Conservation (phyloP, 1,140 invertebrate genomes). For the Brachionus manjavacas region DNA sequence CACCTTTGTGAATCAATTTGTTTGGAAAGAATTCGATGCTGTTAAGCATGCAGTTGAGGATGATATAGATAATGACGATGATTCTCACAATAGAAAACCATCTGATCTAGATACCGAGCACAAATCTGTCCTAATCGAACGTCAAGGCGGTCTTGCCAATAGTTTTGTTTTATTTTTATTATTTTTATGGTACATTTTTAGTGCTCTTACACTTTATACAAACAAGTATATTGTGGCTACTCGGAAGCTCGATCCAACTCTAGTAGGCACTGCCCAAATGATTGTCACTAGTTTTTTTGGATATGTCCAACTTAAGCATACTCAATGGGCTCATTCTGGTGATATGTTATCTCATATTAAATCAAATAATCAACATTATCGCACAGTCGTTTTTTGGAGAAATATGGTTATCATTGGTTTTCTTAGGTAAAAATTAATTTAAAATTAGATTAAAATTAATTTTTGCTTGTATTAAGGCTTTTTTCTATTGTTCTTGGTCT, state of each 20-base stretch:
- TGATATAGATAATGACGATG: slow-evolving; percentile 1
- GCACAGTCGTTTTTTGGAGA: slow-evolving; percentile 66
- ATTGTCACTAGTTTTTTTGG: slow-evolving; percentile 71
- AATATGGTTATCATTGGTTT: slow-evolving; percentile 73
- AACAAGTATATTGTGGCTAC: slow-evolving; percentile 78
- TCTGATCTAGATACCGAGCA: not conserved
- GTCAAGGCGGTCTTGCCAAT: slow-evolving; percentile 55
- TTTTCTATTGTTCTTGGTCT: slow-evolving; percentile 70
- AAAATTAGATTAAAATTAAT: not conserved
- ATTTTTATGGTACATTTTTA: slow-evolving; percentile 72
- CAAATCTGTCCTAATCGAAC: slow-evolving; percentile 26
- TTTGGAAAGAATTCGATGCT: not conserved
- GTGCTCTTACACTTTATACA: slow-evolving; percentile 68
- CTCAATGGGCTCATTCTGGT: slow-evolving; percentile 54
- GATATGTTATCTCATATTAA: slow-evolving; percentile 64
- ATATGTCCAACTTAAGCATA: slow-evolving; percentile 65
- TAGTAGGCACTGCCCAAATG: slow-evolving; percentile 73
- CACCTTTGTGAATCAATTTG: not conserved
- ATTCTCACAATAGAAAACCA: not conserved
- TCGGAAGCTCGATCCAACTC: slow-evolving; percentile 70
- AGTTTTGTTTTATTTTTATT: slow-evolving; percentile 67
- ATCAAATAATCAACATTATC: slow-evolving; percentile 51
- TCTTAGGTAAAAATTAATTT: slow-evolving; percentile 61
- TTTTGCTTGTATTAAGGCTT: slow-evolving; percentile 42
- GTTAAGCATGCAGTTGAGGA: slow-evolving; percentile 6